Evolutionary conservation across 1,140 invertebrate genomes (phyloP).

Genomic region (Pogonomyrmex californicus): DNA sequence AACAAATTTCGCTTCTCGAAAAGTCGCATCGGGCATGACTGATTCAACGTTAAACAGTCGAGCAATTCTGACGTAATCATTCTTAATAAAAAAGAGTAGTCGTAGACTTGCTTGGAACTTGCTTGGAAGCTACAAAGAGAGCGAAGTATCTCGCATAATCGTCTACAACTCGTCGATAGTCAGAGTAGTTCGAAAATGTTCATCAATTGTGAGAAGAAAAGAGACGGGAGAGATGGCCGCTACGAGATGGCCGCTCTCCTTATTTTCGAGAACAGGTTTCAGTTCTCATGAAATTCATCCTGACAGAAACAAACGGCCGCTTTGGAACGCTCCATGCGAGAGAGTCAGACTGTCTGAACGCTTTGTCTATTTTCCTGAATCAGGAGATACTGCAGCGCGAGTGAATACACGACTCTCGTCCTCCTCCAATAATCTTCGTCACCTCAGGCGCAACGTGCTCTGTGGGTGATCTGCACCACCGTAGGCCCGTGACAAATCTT

Average conservation of each 20-base stretch:
- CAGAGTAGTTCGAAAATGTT: neutral
- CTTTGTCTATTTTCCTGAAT: constrained; percentile 81
- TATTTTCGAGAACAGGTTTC: neutral
- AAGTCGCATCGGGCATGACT: neutral
- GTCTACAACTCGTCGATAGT: neutral
- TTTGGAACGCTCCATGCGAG: constrained; percentile 71
- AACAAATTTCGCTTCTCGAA: constrained; percentile 17
- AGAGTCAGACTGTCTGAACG: constrained; percentile 74
- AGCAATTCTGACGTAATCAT: neutral
- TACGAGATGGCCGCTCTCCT: constrained; percentile 4
- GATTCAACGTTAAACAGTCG: neutral
- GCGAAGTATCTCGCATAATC: constrained; percentile 14
- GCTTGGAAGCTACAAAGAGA: neutral
- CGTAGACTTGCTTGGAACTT: no score
- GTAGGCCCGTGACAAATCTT: constrained; percentile 72
- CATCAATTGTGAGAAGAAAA: neutral
- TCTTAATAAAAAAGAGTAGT: neutral
- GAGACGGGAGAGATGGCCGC: neutral
- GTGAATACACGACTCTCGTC: constrained; percentile 76
- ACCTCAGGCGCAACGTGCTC: constrained; percentile 60
- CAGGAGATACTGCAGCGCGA: constrained; percentile 84
- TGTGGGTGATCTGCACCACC: constrained; percentile 73
- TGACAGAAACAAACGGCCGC: constrained; percentile 42
- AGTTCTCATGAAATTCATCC: constrained; percentile 46
- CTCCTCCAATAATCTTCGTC: constrained; percentile 71